phyloP scores from a whole-genome alignment of 1,140 invertebrate species.

The Bombus soroeensis region DNA sequence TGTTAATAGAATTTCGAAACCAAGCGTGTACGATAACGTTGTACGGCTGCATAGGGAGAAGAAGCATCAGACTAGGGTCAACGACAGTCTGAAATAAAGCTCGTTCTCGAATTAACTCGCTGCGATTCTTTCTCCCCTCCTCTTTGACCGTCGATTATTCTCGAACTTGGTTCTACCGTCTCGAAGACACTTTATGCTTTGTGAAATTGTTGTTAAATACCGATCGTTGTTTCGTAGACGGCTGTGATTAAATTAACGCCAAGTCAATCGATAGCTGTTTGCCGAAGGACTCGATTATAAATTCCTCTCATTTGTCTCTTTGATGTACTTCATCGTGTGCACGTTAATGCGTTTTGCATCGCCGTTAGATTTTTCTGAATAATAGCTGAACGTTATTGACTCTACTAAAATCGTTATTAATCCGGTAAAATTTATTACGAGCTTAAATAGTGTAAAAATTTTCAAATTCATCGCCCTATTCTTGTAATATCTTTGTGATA shows the following conservation, averaged over 20 bases:
- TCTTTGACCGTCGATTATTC: neutral
- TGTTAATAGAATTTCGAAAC: slow-evolving; percentile 61
- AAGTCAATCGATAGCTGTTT: slow-evolving; percentile 35
- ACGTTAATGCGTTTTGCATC: neutral
- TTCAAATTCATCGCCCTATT: no score
- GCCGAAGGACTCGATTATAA: slow-evolving; percentile 28
- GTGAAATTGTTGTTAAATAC: slow-evolving; percentile 18
- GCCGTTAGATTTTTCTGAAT: neutral
- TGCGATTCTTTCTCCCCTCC: neutral
- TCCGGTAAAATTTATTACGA: neutral
- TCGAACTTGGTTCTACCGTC: neutral
- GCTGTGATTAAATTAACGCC: slow-evolving; percentile 8
- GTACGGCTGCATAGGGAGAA: slow-evolving; percentile 61
- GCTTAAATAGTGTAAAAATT: neutral
- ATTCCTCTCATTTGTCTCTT: slow-evolving; percentile 31
- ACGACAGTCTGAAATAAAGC: slow-evolving; percentile 52
- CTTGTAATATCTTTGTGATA: no score
- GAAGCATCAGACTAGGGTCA: slow-evolving; percentile 43
- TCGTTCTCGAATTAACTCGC: slow-evolving; percentile 34
- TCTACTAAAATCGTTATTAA: neutral
- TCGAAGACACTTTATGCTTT: neutral
- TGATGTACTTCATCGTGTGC: neutral
- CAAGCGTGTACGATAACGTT: slow-evolving; percentile 54
- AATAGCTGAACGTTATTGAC: neutral
- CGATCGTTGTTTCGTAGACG: neutral